A percentile compares a stretch with the other conserved stretches of the same genome.
These are phyloP conservation scores for Sitophilus oryzae DNA, from an alignment of 1,140 invertebrate species.

Conservation along the genomic window DNA sequence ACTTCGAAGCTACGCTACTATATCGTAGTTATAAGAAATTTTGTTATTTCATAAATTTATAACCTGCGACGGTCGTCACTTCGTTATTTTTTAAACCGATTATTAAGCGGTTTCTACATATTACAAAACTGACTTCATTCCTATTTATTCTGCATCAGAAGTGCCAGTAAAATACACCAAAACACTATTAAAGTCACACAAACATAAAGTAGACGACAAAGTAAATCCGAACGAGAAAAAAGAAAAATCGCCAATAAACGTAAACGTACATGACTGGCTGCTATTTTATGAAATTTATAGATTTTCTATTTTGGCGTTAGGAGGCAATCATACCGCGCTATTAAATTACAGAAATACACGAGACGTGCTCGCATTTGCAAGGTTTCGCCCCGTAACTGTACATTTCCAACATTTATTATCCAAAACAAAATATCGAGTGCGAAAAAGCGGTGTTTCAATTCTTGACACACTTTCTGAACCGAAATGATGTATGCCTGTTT, in stretches of 20 bases:
- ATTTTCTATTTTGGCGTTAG: constrained; percentile 16
- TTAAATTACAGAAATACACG: constrained; percentile 19
- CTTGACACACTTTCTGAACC: too few species aligned
- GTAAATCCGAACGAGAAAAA: constrained; percentile 5
- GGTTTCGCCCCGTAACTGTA: constrained; percentile 2
- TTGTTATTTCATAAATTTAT: too few species aligned
- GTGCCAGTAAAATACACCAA: not conserved
- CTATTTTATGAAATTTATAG: constrained; percentile 13
- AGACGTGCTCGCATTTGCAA: constrained; percentile 10
- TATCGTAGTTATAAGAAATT: too few species aligned
- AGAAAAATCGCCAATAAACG: constrained; percentile 4
- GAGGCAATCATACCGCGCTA: constrained; percentile 16
- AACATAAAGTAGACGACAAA: not conserved
- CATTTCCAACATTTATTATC: constrained; percentile 3
- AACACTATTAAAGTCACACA: constrained; percentile 4
- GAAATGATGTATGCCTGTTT: too few species aligned
- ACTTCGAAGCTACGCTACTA: too few species aligned
- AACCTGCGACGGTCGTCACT: too few species aligned
- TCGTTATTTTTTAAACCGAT: too few species aligned
- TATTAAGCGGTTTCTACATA: too few species aligned
- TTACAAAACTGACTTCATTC: too few species aligned
- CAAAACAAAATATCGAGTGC: constrained; percentile 2
- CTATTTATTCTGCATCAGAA: too few species aligned
- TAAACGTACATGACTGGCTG: constrained; percentile 7
- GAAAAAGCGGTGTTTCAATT: too few species aligned